Base-by-base conservation (phyloP, 2,797 vertebrate species). In the Galagoides demidoff region DNA sequence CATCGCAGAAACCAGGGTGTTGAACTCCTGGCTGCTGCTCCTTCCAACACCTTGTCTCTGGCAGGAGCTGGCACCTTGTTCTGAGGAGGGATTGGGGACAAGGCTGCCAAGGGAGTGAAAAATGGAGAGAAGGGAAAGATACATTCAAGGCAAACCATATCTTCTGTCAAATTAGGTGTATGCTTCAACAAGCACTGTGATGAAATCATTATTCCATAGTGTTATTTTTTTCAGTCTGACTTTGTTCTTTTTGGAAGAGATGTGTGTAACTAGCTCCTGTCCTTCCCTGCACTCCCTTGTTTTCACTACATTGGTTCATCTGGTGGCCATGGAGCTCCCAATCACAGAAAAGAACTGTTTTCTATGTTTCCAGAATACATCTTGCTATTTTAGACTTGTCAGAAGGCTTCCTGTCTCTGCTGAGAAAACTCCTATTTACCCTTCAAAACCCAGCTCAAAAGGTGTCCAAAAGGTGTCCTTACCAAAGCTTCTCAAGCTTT, bases 401-500 rank as follows among this genome's bases (percentile, higher is more conserved):
- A 78, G 90, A 92, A 90, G 7, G 5, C 64, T 45, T 70, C 64
- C 10, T 6, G 64, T 83, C 34, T 37, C 57, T 76, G 12, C 16
- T 45, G 64, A 83, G 37, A 77, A 92, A 81, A 83, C 27, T 86
- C 66, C 73, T 31, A 77, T 57, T 37, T n/a, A 79, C 27, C 39
- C 37, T 90, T 84, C 73, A 25, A 94, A 92, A 59, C 34, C 43
- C 52, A 96, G 39, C 27, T 85, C 64, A 70, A 55, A 49, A 12
- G 20, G 23, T 0, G 20, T 34, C 66, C 64, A 70, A 55, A 49
- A 12, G 25, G 23, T 0, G 20, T 34, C 66, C 61, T 91, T 81
- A 59, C 74, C 45, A 63, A 31, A 70, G 19, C 27, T 34, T 16
- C 66, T 74, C 49, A 27, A 34, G 7, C 9, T 37, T 85, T 89